phyloP scores from a whole-genome alignment of 2,797 vertebrate species.

The Sciurus vulgaris region DNA sequence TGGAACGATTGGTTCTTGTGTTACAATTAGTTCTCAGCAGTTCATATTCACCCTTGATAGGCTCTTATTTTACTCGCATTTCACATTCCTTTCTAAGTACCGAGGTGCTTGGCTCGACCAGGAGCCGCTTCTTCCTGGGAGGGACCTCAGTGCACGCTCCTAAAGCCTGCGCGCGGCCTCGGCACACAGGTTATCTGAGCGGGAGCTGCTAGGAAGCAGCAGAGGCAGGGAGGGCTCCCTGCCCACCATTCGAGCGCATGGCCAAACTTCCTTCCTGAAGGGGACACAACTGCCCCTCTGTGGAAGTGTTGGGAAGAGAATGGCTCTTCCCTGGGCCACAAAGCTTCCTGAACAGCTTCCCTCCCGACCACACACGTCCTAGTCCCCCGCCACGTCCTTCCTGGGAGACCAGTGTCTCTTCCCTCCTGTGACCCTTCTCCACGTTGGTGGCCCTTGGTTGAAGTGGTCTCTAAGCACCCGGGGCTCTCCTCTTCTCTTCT shows the following conservation, averaged over 20 bases:
- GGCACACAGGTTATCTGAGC: not conserved
- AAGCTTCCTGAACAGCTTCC: not conserved
- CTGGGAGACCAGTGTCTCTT: no score
- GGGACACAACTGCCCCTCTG: not conserved
- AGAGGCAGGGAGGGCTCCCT: not conserved
- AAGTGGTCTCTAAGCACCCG: not conserved
- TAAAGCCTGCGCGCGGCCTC: not conserved
- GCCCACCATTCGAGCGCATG: not conserved
- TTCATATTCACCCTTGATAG: slow-evolving; percentile 48
- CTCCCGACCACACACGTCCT: fast-evolving
- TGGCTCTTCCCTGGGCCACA: not conserved
- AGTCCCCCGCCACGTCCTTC: not conserved
- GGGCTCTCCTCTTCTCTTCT: not conserved
- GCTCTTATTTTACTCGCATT: slow-evolving; percentile 40
- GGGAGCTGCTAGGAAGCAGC: not conserved
- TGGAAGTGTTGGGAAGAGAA: not conserved
- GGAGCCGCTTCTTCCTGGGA: not conserved
- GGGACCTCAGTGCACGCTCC: not conserved
- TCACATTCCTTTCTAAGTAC: slow-evolving; percentile 49
- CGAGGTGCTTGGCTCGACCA: not conserved
- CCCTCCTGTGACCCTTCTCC: no score
- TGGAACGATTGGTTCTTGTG: not conserved
- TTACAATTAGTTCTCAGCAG: slow-evolving; percentile 42
- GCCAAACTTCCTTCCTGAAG: not conserved
- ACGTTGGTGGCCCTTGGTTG: no score